A percentile compares a stretch with the other conserved stretches of the same genome.
Conservation (phyloP, 2,113 vertebrate species). For the Morone chrysops region DNA sequence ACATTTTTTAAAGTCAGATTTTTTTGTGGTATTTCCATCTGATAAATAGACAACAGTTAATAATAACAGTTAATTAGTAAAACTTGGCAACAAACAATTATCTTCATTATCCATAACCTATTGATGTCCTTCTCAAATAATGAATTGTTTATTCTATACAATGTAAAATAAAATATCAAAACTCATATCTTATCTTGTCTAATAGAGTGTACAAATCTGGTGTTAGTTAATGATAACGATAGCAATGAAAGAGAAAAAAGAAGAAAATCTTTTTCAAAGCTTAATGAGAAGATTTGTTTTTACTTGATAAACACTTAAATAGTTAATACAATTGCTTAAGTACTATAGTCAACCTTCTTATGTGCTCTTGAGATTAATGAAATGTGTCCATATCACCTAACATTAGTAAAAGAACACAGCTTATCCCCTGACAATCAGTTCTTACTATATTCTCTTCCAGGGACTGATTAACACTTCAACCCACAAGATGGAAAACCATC, state of each 20-base stretch:
- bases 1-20: not conserved
- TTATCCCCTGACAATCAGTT: conserved; percentile 10
- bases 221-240: not conserved
- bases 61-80: not conserved
- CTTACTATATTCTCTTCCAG: conserved; percentile 41
- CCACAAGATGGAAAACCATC: conserved; percentile 49
- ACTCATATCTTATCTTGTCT: not conserved
- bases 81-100: not conserved
- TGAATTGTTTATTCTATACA: not conserved
- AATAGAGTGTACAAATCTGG: not conserved
- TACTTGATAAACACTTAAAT: not conserved
- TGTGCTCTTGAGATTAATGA: conserved; percentile 14
- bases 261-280: not conserved
- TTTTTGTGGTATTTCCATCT: not conserved
- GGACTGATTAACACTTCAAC: conserved; percentile 56
- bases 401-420: conserved; percentile 20
- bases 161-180: not conserved
- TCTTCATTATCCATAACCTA: not conserved
- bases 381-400: conserved; percentile 24
- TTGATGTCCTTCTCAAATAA: not conserved
- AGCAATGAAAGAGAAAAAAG: not conserved
- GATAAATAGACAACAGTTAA: not conserved
- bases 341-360: not conserved
- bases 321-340: not conserved
- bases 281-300: not conserved